These are phyloP conservation scores for Drosophila littoralis DNA, from an alignment of 1,140 invertebrate species.

Conservation along the genomic window DNA sequence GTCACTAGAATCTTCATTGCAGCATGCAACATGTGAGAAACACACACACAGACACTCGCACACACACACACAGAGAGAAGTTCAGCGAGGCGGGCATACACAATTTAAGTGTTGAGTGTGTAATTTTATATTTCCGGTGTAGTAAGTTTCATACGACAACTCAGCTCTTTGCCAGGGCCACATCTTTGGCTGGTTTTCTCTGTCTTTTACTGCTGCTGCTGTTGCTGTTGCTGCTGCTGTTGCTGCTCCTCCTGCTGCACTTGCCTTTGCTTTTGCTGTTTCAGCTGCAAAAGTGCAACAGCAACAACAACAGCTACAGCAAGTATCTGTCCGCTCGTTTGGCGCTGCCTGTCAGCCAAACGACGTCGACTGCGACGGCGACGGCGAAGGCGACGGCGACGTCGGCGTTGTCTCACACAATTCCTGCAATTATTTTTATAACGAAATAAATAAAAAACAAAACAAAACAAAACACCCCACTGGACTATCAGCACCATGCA, in stretches of 20 bases:
- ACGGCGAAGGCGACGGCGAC: conserved; percentile 17
- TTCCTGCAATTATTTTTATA: conserved; percentile 82
- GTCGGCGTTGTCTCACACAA: conserved; percentile 59
- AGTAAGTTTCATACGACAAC: conserved; percentile 80
- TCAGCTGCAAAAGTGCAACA: conserved; percentile 74
- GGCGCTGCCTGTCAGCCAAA: conserved; percentile 39
- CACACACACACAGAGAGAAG: conserved; percentile 8
- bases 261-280: conserved; percentile 57
- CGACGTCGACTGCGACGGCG: conserved; percentile 47
- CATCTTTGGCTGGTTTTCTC: conserved; percentile 51
- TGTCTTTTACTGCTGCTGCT: conserved; percentile 43
- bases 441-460: conserved; percentile 59
- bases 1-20: conserved; percentile 66
- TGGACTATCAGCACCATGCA: conserved; percentile 32
- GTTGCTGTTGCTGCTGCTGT: conserved; percentile 29
- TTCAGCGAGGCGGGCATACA: conserved; percentile 33
- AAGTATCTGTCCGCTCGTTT: conserved; percentile 47
- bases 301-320: conserved; percentile 38
- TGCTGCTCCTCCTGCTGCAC: conserved; percentile 27
- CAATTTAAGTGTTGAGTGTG: conserved; percentile 82
- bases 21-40: conserved; percentile 69
- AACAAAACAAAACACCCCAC: conserved; percentile 41
- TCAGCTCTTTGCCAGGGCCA: conserved; percentile 60
- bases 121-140: conserved; percentile 83
- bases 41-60: conserved; percentile 32